Evolutionary conservation across 2,888 invertebrate species (phyloP), one percentile per base, ranked within the genome.

Genomic region (Argyresthia goedartella): DNA sequence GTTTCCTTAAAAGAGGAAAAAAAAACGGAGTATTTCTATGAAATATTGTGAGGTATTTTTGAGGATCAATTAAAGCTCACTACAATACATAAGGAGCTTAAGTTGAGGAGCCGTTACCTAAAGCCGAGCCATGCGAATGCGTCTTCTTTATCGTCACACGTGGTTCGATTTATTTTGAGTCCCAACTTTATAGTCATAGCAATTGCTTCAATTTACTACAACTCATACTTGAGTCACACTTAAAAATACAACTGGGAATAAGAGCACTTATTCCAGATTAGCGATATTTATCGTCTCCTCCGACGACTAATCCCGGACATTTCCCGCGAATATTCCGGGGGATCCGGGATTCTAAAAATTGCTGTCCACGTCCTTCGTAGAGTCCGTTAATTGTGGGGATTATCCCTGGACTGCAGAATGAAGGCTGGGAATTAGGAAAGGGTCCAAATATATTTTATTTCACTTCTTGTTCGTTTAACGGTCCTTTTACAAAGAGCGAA

Each of bases 301-400:
- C 44, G 13, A 1, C 9, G 44, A 16, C 44, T 44, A 44, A 44
- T 9, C 44, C 16, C 15, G 9, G 16, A 14, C 44, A 16, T 44
- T 44, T 16, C 44, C 25, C 44, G 44, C 10, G 44, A 15, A 44
- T 44, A 16, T 44, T 15, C 44, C 44, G 14, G 48, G 36, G 14
- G n/a, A 15, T n/a, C 15, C 48, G 48, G 13, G 33, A 46, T 48
- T 36, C 14, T 14, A 36, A 13, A 48, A 48, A 48, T 36, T 48
- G 48, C 48, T 15, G 36, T 39, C 41, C 39, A 39, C 11, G 35
- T 13, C 48, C 13, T 57, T 59, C 59, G 57, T 53, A 46, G 58
- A 56, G 54, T 56, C 52, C 53, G 59, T 65, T 65, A 65, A 67
- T 63, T 63, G 60, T 62, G 4, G 41, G 62, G 67, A 63, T 69